phyloP scores from a whole-genome alignment of 2,113 vertebrate species.

The Brachyhypopomus gauderio region DNA sequence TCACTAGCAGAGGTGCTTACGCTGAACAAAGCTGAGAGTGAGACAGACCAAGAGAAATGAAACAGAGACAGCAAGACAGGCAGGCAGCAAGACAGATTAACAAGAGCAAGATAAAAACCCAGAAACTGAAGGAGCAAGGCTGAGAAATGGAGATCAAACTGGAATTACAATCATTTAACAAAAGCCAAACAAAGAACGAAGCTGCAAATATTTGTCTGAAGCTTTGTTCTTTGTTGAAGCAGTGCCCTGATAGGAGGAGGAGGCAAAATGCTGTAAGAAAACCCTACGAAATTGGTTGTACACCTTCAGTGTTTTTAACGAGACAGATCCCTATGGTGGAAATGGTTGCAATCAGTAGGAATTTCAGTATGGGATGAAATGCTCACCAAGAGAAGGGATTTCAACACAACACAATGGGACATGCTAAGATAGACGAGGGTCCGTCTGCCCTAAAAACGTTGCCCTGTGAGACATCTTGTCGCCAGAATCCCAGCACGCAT shows the following conservation, averaged over 20 bases:
- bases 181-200: too few species aligned
- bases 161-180: too few species aligned
- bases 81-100: conserved; percentile 39
- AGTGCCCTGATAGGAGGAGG: too few species aligned
- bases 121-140: neutral
- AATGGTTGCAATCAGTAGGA: conserved; percentile 48
- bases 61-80: conserved; percentile 52
- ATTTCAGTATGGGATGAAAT: conserved; percentile 62
- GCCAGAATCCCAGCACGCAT: neutral
- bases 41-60: conserved; percentile 52
- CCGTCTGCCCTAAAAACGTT: neutral
- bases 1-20: conserved; percentile 76
- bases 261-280: neutral
- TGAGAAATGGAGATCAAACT: neutral
- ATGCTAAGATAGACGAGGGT: neutral
- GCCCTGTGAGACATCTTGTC: neutral
- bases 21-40: conserved; percentile 70
- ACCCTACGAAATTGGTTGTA: neutral
- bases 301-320: neutral
- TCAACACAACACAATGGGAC: conserved; percentile 13
- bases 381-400: conserved; percentile 54
- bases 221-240: too few species aligned
- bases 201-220: too few species aligned
- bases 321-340: conserved; percentile 55
- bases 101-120: neutral